Evolutionary conservation across 2,888 invertebrate genomes (phyloP).

Genomic region (Euzophera pinguis): DNA sequence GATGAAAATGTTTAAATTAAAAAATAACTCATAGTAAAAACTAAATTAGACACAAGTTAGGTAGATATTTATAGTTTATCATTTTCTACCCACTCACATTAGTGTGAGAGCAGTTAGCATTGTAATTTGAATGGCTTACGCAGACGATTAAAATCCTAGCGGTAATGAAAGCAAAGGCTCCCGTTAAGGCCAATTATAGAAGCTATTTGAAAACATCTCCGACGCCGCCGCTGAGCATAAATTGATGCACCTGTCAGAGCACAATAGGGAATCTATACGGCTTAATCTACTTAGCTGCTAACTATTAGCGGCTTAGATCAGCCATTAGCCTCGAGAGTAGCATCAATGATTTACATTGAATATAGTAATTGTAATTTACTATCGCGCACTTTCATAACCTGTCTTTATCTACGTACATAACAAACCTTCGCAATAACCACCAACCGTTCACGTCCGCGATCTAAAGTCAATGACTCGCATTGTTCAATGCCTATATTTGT

Average conservation of each 20-base stretch:
- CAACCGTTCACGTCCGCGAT: constrained; percentile 13
- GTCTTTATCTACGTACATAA: background rate
- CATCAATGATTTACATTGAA: constrained; percentile 69
- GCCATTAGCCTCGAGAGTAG: constrained; percentile 53
- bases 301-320: constrained; percentile 64
- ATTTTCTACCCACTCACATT: background rate
- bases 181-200: constrained; percentile 40
- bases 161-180: constrained; percentile 19
- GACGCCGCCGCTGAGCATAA: constrained; percentile 37
- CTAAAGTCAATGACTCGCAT: constrained; percentile 54
- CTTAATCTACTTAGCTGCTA: constrained; percentile 60
- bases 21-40: no score
- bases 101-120: constrained; percentile 3
- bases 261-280: constrained; percentile 50
- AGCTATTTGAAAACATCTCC: constrained; percentile 40
- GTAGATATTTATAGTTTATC: background rate
- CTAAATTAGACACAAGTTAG: background rate
- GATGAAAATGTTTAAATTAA: no score
- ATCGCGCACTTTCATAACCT: constrained; percentile 4
- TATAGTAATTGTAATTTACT: constrained; percentile 55
- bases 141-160: constrained; percentile 14
- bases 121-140: constrained; percentile 1
- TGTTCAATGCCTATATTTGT: constrained; percentile 51
- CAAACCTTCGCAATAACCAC: constrained; percentile 7
- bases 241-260: constrained; percentile 46